Percentiles rank a stretch among this genome's conserved stretches.
These are phyloP conservation scores for Paracentrotus lividus DNA, from an alignment of 53 echinoderm and acorn worm species.

Conservation along the genomic window DNA sequence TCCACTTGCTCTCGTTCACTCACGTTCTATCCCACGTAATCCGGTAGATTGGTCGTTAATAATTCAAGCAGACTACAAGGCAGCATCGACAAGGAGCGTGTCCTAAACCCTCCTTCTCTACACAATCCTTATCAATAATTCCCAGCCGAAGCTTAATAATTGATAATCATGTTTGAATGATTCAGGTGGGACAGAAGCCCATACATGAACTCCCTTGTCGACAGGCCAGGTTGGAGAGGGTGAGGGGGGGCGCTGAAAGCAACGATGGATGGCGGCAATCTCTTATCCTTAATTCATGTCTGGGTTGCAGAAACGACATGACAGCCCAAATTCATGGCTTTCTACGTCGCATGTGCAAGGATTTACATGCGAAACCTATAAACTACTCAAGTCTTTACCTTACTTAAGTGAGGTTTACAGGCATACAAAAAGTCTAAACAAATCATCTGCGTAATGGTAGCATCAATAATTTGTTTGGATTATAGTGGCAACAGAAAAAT, in stretches of 20 bases:
- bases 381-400: not conserved
- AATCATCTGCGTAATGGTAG: not conserved
- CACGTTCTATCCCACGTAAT: not conserved
- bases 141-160: conserved; percentile 17
- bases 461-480: not conserved
- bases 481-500: too few species aligned
- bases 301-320: conserved; percentile 23
- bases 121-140: conserved; percentile 33
- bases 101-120: not conserved
- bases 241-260: not conserved
- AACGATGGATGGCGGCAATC: not conserved
- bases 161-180: conserved; percentile 54
- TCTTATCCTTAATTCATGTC: conserved; percentile 5
- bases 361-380: conserved; percentile 41
- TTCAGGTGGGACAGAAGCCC: conserved; percentile 2
- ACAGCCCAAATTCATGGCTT: not conserved
- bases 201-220: not conserved
- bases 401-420: not conserved
- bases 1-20: not conserved
- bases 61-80: conserved; percentile 3
- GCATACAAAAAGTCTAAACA: not conserved
- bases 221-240: conserved; percentile 16
- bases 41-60: conserved; percentile 7
- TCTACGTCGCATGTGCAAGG: not conserved
- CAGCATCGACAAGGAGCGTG: conserved; percentile 34